Percentiles rank a stretch among this genome's conserved stretches.
Evolutionary conservation across 1,140 invertebrate genomes (phyloP).

Genomic region (Drosophila melanica): DNA sequence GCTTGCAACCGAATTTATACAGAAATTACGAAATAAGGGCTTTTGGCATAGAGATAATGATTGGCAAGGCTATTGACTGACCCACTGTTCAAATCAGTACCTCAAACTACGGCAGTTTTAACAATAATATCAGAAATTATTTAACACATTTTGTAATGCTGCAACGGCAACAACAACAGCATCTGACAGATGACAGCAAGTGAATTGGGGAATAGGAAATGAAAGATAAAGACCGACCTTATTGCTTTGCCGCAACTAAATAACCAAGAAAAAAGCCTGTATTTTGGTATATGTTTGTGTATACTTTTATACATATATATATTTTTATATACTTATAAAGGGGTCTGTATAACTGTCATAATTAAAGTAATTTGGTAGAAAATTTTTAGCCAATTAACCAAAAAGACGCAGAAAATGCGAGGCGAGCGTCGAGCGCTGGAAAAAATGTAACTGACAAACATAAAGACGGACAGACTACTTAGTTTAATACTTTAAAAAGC

Average conservation of each 20-base stretch:
- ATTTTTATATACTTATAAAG: slow-evolving; percentile 40
- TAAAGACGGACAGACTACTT: slow-evolving; percentile 44
- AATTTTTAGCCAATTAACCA: slow-evolving; percentile 84
- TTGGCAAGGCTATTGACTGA: slow-evolving; percentile 19
- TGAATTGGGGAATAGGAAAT: slow-evolving; percentile 25
- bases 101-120: slow-evolving; percentile 1
- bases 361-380: slow-evolving; percentile 84
- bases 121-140: slow-evolving; percentile 70
- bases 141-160: slow-evolving; percentile 75
- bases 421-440: slow-evolving; percentile 39
- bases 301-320: background rate
- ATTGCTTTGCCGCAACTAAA: slow-evolving; percentile 60
- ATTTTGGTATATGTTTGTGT: background rate
- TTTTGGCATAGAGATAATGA: background rate
- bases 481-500: slow-evolving; percentile 76
- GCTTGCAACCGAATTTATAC: background rate
- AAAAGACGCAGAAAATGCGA: slow-evolving; percentile 80
- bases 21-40: slow-evolving; percentile 9
- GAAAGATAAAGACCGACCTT: slow-evolving; percentile 26
- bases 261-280: slow-evolving; percentile 38
- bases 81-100: slow-evolving; percentile 16
- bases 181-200: slow-evolving; percentile 28
- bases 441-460: slow-evolving; percentile 21
- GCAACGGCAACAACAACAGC: background rate
- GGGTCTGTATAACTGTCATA: slow-evolving; percentile 79